Conservation (phyloP, 2,113 vertebrate species). For the Podarcis raffonei region DNA sequence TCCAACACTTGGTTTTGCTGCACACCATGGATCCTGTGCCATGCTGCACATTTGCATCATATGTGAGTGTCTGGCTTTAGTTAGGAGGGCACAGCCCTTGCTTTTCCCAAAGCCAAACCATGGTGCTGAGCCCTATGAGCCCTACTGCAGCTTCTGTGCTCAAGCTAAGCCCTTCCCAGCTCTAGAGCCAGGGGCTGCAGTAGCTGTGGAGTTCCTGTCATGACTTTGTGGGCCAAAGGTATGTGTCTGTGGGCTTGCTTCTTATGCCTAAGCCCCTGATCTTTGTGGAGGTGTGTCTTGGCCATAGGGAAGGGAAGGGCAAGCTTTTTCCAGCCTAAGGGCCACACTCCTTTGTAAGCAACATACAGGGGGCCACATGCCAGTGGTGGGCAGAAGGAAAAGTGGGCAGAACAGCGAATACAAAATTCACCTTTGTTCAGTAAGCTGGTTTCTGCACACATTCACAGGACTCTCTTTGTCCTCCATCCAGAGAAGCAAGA, state of each 20-base stretch:
- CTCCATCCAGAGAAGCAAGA: not conserved
- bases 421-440: not conserved
- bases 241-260: not conserved
- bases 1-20: no score
- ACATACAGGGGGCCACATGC: no score
- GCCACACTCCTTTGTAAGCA: no score
- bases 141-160: not conserved
- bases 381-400: no score
- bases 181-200: no score
- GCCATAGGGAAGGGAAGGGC: not conserved
- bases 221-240: not conserved
- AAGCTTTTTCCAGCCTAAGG: no score
- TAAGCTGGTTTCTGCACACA: not conserved
- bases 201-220: not conserved
- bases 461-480: not conserved
- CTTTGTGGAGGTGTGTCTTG: not conserved
- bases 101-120: not conserved
- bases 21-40: not conserved
- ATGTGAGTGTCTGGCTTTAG: not conserved
- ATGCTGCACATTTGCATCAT: not conserved
- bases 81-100: not conserved
- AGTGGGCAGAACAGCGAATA: not conserved
- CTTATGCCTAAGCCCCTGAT: no score
- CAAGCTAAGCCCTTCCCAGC: not conserved
- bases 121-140: not conserved